Evolutionary conservation across 37 sponge, comb jelly and placozoan genomes (phyloP).

Genomic region (Geodia barretti): DNA sequence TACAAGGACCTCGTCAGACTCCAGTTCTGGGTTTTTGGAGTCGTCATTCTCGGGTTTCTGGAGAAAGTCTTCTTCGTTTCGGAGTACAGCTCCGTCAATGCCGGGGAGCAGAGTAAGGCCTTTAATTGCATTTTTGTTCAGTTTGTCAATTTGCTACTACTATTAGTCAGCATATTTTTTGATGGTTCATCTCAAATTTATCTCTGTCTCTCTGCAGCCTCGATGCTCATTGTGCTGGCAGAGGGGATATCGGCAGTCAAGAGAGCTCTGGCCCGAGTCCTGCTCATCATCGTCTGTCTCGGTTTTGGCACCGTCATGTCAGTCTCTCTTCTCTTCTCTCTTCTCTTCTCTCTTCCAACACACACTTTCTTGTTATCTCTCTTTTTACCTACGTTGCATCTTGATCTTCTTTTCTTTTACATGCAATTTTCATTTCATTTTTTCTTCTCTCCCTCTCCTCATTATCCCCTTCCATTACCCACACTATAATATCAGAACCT

Average conservation of each 20-base stretch:
- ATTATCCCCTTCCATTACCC: neutral
- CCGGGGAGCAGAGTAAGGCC: slow-evolving; percentile 39
- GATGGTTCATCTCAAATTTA: too few relatives aligned
- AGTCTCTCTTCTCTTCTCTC: neutral
- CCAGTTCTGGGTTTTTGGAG: slow-evolving; percentile 74
- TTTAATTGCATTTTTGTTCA: neutral
- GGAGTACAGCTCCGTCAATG: slow-evolving; percentile 60
- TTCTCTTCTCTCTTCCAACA: too few relatives aligned
- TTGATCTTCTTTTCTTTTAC: neutral
- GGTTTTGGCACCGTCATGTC: slow-evolving; percentile 89
- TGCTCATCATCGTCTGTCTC: slow-evolving; percentile 79
- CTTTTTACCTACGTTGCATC: neutral
- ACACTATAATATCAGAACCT: neutral
- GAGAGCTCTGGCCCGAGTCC: slow-evolving; percentile 73
- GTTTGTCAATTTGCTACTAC: too few relatives aligned
- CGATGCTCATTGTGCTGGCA: slow-evolving; percentile 39
- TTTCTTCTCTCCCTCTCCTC: neutral
- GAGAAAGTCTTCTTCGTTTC: slow-evolving; percentile 75
- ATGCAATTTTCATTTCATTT: neutral
- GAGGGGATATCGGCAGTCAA: slow-evolving; percentile 79
- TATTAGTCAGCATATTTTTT: too few relatives aligned
- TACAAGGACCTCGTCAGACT: slow-evolving; percentile 80
- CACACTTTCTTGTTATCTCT: neutral
- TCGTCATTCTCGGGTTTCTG: slow-evolving; percentile 68
- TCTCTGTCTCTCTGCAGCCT: slow-evolving; percentile 33